A percentile compares a stretch with the other conserved stretches of the same genome.
These are phyloP conservation scores for Panurus biarmicus DNA, from an alignment of 2,113 vertebrate species.

Conservation along the genomic window DNA sequence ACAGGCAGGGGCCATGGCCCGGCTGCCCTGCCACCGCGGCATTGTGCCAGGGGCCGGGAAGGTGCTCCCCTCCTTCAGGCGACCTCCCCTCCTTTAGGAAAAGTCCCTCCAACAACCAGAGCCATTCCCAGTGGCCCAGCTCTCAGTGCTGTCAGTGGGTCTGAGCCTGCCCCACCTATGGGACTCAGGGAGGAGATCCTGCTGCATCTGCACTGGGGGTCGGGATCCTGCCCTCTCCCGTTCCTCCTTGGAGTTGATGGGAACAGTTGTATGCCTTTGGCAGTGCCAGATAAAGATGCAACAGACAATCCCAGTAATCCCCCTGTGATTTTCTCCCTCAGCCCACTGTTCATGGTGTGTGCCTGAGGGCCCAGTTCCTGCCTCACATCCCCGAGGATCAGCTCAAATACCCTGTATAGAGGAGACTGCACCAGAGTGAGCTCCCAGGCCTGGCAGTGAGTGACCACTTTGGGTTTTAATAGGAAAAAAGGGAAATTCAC, in stretches of 20 bases:
- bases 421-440: rapidly evolving
- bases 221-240: neutral
- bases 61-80: neutral
- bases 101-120: too few species aligned
- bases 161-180: rapidly evolving
- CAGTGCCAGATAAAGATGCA: neutral
- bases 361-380: neutral
- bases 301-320: too few species aligned
- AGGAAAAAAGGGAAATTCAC: neutral
- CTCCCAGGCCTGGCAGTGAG: rapidly evolving
- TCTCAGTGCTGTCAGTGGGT: rapidly evolving
- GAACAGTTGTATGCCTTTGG: neutral
- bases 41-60: neutral
- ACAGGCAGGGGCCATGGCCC: neutral
- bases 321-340: too few species aligned
- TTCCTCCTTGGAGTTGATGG: rapidly evolving
- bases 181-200: neutral
- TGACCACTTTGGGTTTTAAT: neutral
- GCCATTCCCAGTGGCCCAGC: rapidly evolving
- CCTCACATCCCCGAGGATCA: rapidly evolving
- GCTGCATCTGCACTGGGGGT: rapidly evolving
- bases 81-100: neutral
- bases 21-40: neutral
- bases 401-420: rapidly evolving
- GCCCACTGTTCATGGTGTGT: rapidly evolving